Base-by-base conservation (phyloP, 1,140 invertebrate species). In the Zophobas atratus region DNA sequence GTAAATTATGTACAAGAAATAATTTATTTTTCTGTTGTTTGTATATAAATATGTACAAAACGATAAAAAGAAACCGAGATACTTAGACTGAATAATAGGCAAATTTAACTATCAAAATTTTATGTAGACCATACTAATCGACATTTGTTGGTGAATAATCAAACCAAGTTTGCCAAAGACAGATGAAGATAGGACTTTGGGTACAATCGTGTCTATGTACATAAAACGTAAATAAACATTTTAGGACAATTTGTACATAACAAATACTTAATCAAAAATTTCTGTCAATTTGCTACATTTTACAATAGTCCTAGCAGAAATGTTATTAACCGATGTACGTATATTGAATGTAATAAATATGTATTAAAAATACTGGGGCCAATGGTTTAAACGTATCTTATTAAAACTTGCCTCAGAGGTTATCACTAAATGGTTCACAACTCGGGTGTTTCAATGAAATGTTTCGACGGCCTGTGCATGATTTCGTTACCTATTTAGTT, bases 221-320 rank as follows among this genome's bases (percentile, higher is more conserved):
- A 72, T 72, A 72, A 74, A 55, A 73, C 35, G 36, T 51, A 55
- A 74, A 57, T 8, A 55, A 74, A 75, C 38, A 75, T 57, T 49
- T 77, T 84, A 84, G 80, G 63, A 80, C 79, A 80, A 83, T 83
- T 81, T 82, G 81, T 83, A 83, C 70, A 82, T 81, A 83, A 77
- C 57, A 78, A 76, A 75, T 46, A 56, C 77, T 63, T 78, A 81
- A 82, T 81, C 80, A 81, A 82, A 77, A 72, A 55, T 79, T 77
- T 71, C 53, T 77, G 79, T 78, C 79, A 78, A 78, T 76, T 78
- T 77, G 74, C 49, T 75, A 51, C 71, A 56, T 73, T 55, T 56
- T 73, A 53, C 71, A 56, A 75, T 75, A 75, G 55, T 75, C 51
- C 56, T 75, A 67, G 60, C 60, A 67, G 43, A 46, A 67, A 67